These are phyloP conservation scores for Lasioglossum calceatum DNA, from an alignment of 2,888 invertebrate genomes.

Conservation along the genomic window DNA sequence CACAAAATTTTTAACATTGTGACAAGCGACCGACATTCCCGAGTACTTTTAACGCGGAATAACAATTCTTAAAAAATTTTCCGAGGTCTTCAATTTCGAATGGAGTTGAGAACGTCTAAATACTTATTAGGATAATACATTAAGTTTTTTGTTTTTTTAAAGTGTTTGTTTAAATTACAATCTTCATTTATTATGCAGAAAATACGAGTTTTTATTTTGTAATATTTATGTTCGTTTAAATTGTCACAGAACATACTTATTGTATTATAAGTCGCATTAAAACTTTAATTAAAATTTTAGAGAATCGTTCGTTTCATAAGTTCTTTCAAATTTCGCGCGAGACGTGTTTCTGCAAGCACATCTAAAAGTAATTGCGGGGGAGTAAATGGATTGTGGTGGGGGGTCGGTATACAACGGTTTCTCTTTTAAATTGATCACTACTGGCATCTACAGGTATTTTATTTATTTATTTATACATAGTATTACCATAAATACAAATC, in stretches of 20 bases:
- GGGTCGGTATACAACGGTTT: neutral
- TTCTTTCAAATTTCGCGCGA: slow-evolving; percentile 13
- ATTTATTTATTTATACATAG: neutral
- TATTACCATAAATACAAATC: neutral
- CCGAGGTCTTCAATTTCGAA: too few relatives aligned
- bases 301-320: neutral
- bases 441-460: neutral
- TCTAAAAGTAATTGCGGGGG: neutral
- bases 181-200: too few relatives aligned
- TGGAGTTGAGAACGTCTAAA: too few relatives aligned
- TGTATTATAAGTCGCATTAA: too few relatives aligned
- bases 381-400: neutral
- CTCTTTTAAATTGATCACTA: neutral
- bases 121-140: too few relatives aligned
- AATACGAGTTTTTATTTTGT: too few relatives aligned
- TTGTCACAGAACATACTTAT: too few relatives aligned
- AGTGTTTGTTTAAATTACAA: too few relatives aligned
- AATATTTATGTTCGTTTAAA: too few relatives aligned
- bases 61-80: too few relatives aligned
- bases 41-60: slow-evolving; percentile 25
- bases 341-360: slow-evolving; percentile 20
- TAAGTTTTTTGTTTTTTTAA: too few relatives aligned
- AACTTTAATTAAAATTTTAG: neutral
- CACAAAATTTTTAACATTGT: slow-evolving; percentile 20
- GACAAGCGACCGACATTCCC: slow-evolving; percentile 1